phyloP scores from a whole-genome alignment of 2,888 invertebrate genomes.

The Hydroisotoma schaefferi region DNA sequence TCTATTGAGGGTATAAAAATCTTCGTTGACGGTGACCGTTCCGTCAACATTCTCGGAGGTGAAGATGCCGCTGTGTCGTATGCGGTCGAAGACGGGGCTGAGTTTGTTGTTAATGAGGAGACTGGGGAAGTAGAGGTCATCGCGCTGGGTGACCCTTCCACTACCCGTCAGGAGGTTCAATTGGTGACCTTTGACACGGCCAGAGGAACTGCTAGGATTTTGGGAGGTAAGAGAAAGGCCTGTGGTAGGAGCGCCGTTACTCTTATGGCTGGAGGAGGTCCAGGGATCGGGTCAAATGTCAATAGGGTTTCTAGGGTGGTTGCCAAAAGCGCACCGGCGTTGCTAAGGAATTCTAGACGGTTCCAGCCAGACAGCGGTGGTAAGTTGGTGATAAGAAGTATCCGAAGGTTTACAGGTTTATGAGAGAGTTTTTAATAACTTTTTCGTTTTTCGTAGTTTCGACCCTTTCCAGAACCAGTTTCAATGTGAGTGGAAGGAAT shows the following conservation, averaged over 20 bases:
- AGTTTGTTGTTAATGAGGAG: slow-evolving; percentile 5
- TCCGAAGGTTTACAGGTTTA: no score
- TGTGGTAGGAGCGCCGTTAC: no score
- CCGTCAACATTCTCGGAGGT: no score
- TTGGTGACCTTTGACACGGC: slow-evolving; percentile 14
- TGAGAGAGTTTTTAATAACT: no score
- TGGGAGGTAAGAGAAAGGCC: neutral
- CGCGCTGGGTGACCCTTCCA: slow-evolving; percentile 11
- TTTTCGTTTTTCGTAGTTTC: no score
- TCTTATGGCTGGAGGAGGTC: neutral
- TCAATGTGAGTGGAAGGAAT: no score
- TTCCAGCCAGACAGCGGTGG: no score
- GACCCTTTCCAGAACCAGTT: no score
- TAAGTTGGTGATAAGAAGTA: no score
- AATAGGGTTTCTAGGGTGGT: neutral
- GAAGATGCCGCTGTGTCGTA: neutral
- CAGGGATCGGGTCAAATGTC: neutral
- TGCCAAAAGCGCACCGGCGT: slow-evolving; percentile 17
- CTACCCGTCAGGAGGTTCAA: slow-evolving; percentile 15
- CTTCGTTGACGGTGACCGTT: no score
- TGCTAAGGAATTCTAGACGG: slow-evolving; percentile 20
- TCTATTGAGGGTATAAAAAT: no score
- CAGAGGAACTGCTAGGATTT: neutral
- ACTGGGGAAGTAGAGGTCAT: slow-evolving; percentile 18
- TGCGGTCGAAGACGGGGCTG: neutral